These are phyloP conservation scores for Limnephilus lunatus DNA, from an alignment of 2,888 invertebrate genomes.

Conservation along the genomic window DNA sequence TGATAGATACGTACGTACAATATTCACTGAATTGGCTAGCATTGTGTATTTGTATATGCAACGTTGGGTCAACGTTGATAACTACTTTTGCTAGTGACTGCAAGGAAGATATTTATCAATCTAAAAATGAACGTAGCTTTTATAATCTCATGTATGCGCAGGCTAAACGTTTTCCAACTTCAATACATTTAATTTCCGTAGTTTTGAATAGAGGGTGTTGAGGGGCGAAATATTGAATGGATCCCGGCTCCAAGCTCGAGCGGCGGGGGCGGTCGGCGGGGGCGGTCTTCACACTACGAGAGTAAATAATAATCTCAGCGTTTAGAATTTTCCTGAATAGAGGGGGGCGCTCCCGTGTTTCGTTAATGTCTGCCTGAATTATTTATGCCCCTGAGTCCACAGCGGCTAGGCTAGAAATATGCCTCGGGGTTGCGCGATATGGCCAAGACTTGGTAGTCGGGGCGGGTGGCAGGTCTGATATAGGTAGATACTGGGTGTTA, in stretches of 20 bases:
- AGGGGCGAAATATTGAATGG: slow-evolving; percentile 21
- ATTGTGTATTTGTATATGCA: neutral
- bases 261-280: neutral
- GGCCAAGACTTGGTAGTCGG: neutral
- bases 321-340: slow-evolving; percentile 25
- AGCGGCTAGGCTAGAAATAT: neutral
- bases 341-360: slow-evolving; percentile 47
- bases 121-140: slow-evolving; percentile 14
- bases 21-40: neutral
- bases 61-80: neutral
- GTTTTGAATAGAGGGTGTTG: neutral
- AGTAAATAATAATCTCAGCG: slow-evolving; percentile 40
- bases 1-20: neutral
- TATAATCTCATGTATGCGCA: neutral
- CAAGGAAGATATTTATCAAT: slow-evolving; percentile 6
- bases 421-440: neutral
- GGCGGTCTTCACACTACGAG: slow-evolving; percentile 17
- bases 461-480: neutral
- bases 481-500: neutral
- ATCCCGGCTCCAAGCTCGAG: neutral
- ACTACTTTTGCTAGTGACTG: neutral
- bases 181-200: slow-evolving; percentile 35
- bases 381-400: slow-evolving; percentile 26
- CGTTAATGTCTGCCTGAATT: slow-evolving; percentile 53
- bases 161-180: slow-evolving; percentile 38